A percentile compares a stretch with the other conserved stretches of the same genome.
Evolutionary conservation across 2,797 vertebrate species (phyloP).

Genomic region (Toxotes lorentzi): DNA sequence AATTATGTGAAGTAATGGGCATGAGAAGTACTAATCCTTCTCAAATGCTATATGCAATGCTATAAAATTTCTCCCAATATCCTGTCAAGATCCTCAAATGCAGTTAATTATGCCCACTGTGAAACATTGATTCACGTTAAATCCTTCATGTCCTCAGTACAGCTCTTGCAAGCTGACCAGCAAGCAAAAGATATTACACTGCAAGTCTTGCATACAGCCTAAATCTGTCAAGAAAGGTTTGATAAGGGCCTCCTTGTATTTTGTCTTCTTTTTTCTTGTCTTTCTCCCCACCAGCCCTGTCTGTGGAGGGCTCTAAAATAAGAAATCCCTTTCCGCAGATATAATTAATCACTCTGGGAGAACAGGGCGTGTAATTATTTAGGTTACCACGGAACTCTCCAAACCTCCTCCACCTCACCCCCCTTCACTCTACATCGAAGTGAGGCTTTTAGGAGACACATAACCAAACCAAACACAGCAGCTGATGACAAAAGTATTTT

Average conservation of each 20-base stretch:
- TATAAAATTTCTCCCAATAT: slow-evolving; percentile 58
- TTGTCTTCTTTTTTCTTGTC: slow-evolving; percentile 68
- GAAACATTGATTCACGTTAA: slow-evolving; percentile 74
- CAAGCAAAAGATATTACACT: slow-evolving; percentile 72
- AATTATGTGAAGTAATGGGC: slow-evolving; percentile 69
- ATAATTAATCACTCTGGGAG: slow-evolving; percentile 91
- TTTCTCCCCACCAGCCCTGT: slow-evolving; percentile 75
- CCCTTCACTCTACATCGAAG: slow-evolving; percentile 46
- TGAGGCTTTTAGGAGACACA: slow-evolving; percentile 50
- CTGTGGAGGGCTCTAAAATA: slow-evolving; percentile 86
- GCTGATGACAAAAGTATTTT: slow-evolving; percentile 28
- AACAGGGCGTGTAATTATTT: slow-evolving; percentile 88
- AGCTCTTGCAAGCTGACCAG: slow-evolving; percentile 69
- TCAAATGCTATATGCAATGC: slow-evolving; percentile 52
- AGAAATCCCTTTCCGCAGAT: slow-evolving; percentile 86
- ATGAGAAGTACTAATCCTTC: slow-evolving; percentile 66
- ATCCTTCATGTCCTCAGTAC: slow-evolving; percentile 60
- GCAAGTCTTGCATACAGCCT: slow-evolving; percentile 78
- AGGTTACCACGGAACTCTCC: slow-evolving; percentile 85
- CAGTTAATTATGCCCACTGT: slow-evolving; percentile 72
- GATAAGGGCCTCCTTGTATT: slow-evolving; percentile 83
- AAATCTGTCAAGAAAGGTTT: slow-evolving; percentile 85
- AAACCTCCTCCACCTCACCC: slow-evolving; percentile 56
- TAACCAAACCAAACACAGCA: slow-evolving; percentile 33
- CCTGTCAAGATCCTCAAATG: slow-evolving; percentile 72